Evolutionary conservation across 1,140 invertebrate genomes (phyloP).

Genomic region (Prorops nasuta): DNA sequence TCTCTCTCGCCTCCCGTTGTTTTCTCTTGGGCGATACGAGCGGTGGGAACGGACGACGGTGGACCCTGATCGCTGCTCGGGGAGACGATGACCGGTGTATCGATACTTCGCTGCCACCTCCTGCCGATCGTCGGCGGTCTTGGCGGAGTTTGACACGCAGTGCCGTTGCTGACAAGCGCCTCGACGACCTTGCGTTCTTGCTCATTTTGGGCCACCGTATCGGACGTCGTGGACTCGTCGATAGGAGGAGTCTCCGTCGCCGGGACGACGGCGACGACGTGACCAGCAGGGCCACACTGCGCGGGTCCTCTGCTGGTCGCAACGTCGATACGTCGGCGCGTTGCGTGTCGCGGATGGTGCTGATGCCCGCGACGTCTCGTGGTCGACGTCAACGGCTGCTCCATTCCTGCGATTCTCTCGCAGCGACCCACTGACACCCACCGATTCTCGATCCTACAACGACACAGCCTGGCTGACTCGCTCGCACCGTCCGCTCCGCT

Average conservation of each 20-base stretch:
- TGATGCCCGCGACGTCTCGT: slow-evolving; percentile 73
- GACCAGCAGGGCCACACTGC: slow-evolving; percentile 62
- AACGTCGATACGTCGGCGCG: slow-evolving; percentile 53
- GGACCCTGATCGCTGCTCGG: no score
- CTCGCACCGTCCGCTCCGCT: slow-evolving; percentile 31
- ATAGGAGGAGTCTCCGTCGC: slow-evolving; percentile 9
- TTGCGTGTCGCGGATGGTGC: slow-evolving; percentile 66
- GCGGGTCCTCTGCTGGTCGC: slow-evolving; percentile 58
- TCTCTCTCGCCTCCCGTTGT: no score
- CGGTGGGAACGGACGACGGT: no score
- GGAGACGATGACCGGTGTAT: neutral
- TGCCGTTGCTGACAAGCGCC: slow-evolving; percentile 5
- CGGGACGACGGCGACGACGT: slow-evolving; percentile 19
- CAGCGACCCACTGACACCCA: neutral
- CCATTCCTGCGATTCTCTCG: slow-evolving; percentile 56
- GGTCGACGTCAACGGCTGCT: slow-evolving; percentile 58
- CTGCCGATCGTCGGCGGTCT: slow-evolving; percentile 7
- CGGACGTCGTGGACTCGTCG: neutral
- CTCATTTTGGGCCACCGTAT: neutral
- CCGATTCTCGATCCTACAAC: neutral
- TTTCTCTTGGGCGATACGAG: no score
- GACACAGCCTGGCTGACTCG: neutral
- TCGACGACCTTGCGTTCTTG: slow-evolving; percentile 9
- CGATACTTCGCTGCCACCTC: slow-evolving; percentile 13
- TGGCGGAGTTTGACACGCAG: neutral